Base-by-base conservation (phyloP, 1,140 invertebrate genomes). In the Plectrocnemia conspersa region DNA sequence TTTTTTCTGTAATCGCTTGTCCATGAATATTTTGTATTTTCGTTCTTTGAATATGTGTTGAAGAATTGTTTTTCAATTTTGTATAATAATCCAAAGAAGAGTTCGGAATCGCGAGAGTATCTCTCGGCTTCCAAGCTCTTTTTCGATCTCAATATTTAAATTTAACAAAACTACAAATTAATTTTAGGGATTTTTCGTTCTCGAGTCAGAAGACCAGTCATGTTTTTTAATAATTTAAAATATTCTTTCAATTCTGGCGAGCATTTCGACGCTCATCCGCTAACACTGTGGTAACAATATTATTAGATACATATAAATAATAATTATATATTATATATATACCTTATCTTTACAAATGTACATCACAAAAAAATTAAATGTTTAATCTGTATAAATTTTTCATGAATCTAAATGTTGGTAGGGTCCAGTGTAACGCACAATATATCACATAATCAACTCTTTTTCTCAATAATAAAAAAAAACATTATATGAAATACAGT, bases 401-500 rank as follows among this genome's bases (percentile, higher is more conserved):
- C 32, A 48, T 44, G 46, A 56, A 49, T 56, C 45, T 56, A 44
- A 56, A 47, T 56, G 54, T 56, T 49, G 45, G 54, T 56, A 56
- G 54, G 54, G 54, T 56, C 54, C 54, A 56, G 54, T 56, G 54
- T 56, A 56, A 52, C 54, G 54, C 54, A 56, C 54, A 56, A 56
- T 56, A 56, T 47, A 41, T 49, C 54, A 56, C 54, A 56, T 56
- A 42, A 56, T 56, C 54, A 42, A 52, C 29, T 42, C 23, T 25
- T 41, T 40, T 16, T 25, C 18, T 40, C 33, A 24, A 16, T 41
- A 24, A 33, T 52, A 15, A 21, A 33, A 7, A 52, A 32, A 29
- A 29, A 47, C 19, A 29, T 32, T 18, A n/a, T 13, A 48, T 47
- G 18, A 36, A 46, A 48, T 5, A 16, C 35, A 38, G 35, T 16